These are phyloP conservation scores for Labeo rohita DNA, from an alignment of 2,113 vertebrate genomes.

Conservation along the genomic window DNA sequence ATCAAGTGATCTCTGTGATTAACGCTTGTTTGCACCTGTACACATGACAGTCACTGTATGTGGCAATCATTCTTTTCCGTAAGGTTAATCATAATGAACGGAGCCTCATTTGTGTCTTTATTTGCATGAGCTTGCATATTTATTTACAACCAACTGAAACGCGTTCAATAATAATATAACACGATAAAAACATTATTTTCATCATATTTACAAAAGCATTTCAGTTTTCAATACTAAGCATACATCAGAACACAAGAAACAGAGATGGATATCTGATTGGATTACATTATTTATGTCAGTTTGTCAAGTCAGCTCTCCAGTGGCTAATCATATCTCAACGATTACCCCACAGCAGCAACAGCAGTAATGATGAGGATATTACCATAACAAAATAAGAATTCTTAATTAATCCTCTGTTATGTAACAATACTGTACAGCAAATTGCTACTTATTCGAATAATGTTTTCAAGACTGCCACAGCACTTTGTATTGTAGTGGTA, in stretches of 20 bases:
- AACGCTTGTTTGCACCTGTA: conserved; percentile 6
- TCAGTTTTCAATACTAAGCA: neutral
- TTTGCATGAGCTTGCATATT: conserved; percentile 2
- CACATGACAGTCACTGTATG: conserved; percentile 15
- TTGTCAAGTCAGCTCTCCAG: neutral
- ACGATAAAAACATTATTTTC: neutral
- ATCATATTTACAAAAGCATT: neutral
- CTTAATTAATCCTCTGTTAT: neutral
- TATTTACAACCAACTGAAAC: neutral
- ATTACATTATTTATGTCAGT: neutral
- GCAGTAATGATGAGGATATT: neutral
- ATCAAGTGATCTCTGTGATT: conserved; percentile 17
- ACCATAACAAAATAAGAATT: neutral
- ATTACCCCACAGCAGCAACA: neutral
- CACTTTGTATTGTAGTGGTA: neutral
- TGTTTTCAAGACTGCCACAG: neutral
- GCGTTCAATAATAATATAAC: neutral
- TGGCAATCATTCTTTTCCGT: neutral
- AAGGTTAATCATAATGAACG: neutral
- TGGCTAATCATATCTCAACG: neutral
- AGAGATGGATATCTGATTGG: neutral
- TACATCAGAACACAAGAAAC: neutral
- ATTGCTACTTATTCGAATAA: neutral
- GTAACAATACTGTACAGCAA: neutral
- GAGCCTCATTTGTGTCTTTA: conserved; percentile 5